Evolutionary conservation across 2,888 invertebrate genomes (phyloP), one percentile per base, ranked within the genome.

Genomic region (Yponomeuta malinellus): DNA sequence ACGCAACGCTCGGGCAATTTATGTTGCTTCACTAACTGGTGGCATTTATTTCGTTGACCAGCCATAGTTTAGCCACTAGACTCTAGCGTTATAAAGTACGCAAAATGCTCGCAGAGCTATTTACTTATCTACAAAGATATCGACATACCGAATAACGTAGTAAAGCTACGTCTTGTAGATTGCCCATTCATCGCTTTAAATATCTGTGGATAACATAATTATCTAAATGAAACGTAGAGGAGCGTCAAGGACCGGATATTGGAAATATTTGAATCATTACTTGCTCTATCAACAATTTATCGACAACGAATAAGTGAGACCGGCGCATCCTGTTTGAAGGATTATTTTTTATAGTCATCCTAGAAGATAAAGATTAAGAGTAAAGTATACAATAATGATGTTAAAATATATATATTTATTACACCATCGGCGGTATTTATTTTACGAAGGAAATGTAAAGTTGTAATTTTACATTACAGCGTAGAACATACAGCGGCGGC

Each of bases 1-100:
- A 77, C 82, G 81, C 81, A 81, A 81, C 79, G 79, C 78, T 59
- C 52, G 4, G 74, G 79, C 84, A 84, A 88, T 88, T 89, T 89
- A 89, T 88, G 84, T 79, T 76, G 73, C 75, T 64, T 10, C 64
- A 29, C 31, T 65, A 65, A 33, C 64, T 65, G 79, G 76, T 78
- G 75, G 76, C 65, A 31, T 65, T 65, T 65, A 65, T 33, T 31
- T 29, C 9, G 31, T n/a, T 59, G 52, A 59, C 52, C 65, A 65
- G 65, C 65, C 65, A 31, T 31, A 65, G 33, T 1, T 1, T 23
- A 23, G 23, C 23, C 23, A 1, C 23, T 23, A 23, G 23, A 23
- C 23, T 65, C 65, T 31, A 33, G 31, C 65, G 10, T 31, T 10
- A 29, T 64, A 10, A 65, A 64, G 31, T 33, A 33, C 5, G 65